phyloP scores from a whole-genome alignment of 2,113 vertebrate genomes.

The Marcusenius ussheri region DNA sequence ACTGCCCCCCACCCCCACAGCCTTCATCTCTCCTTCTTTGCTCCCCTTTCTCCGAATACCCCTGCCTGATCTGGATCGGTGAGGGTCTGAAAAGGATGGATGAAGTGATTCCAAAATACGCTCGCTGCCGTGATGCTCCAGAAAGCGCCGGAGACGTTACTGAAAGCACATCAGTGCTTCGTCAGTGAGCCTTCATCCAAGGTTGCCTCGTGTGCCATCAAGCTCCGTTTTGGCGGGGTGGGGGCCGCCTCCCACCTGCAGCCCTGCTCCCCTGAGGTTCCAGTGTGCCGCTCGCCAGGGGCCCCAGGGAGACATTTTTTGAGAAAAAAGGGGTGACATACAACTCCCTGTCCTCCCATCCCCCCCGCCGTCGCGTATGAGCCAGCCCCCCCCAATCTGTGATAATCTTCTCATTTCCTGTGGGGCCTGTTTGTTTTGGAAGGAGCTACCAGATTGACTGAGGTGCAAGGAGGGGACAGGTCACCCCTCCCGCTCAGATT shows the following conservation, averaged over 20 bases:
- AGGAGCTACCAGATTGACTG: slow-evolving; percentile 15
- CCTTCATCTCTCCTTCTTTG: slow-evolving; percentile 9
- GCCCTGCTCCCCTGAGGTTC: neutral
- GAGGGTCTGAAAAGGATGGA: neutral
- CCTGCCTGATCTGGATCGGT: neutral
- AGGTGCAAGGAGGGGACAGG: neutral
- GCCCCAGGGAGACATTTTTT: neutral
- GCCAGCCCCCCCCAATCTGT: neutral
- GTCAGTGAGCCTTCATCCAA: neutral
- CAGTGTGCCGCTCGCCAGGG: neutral
- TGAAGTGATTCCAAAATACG: neutral
- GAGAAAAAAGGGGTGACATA: neutral
- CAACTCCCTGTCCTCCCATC: neutral
- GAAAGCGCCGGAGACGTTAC: neutral
- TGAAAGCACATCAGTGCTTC: neutral
- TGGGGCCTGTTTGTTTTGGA: slow-evolving; percentile 27
- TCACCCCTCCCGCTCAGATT: neutral
- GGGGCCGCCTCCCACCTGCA: neutral
- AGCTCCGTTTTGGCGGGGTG: neutral
- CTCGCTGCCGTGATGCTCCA: neutral
- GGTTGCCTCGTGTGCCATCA: neutral
- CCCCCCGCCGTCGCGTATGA: slow-evolving; percentile 9
- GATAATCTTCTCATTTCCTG: slow-evolving; percentile 40
- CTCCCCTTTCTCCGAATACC: slow-evolving; percentile 28
- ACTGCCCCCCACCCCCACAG: slow-evolving; percentile 8